Base-by-base conservation (phyloP, 92 coral and sea anemone species). In the Muricea muricata region DNA sequence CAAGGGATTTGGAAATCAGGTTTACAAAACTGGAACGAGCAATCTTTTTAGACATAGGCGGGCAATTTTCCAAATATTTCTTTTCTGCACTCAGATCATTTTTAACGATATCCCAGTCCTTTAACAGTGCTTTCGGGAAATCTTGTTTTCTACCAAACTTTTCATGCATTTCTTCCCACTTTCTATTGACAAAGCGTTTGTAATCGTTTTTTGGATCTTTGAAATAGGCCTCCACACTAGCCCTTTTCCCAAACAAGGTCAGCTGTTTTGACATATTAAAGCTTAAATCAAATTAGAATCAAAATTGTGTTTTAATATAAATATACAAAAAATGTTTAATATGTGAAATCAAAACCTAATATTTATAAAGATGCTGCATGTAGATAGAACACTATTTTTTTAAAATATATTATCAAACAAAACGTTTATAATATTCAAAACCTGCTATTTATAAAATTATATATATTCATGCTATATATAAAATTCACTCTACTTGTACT, bases 161-260 rank as follows among this genome's bases (percentile, higher is more conserved):
- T 48, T 48, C 56, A 48, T 48, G 56, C 21, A 20, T 48, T 48
- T 48, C 56, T 48, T 48, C 56, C 56, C 56, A 48, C 56, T 48
- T 48, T 48, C 56, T 48, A 48, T 52, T 52, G 20, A 52, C 60
- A 52, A 52, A 52, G 60, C 60, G 60, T 52, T 52, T 25, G 60
- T 52, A 52, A 52, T 52, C 60, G 23, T 52, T 52, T 52, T 52
- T 52, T 52, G 60, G 60, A 52, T 52, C 60, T 52, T 52, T 52
- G 60, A 52, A 52, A 17, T 52, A 52, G 60, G 60, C 21, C 23
- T 52, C 60, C 60, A 52, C 60, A 17, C 60, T 52, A 18, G 60
- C 60, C 60, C 4, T 52, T 52, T 52, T 52, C 60, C 60, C 60
- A 52, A 52, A 52, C 60, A 52, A 52, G 60, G 60, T 52, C 20